phyloP scores from a whole-genome alignment of 1,140 invertebrate species.

The Tyrophagus putrescentiae region DNA sequence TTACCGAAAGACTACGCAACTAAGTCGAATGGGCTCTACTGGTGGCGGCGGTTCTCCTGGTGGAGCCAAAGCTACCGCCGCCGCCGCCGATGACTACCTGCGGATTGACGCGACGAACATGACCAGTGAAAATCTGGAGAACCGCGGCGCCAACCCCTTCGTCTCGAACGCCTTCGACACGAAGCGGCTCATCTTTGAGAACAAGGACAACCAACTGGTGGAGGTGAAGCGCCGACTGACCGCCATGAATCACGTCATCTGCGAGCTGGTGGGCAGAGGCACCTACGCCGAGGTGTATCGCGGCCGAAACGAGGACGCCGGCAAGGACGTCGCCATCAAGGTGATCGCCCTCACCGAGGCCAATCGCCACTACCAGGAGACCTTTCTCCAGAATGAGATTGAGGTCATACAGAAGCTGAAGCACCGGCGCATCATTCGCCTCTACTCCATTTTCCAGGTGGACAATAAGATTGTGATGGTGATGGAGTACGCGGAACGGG shows the following conservation, averaged over 20 bases:
- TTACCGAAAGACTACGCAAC: too few species aligned
- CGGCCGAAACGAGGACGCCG: neutral
- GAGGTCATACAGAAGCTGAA: neutral
- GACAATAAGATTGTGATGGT: constrained; percentile 9
- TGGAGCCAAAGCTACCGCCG: too few species aligned
- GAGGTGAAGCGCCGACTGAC: neutral
- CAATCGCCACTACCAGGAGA: neutral
- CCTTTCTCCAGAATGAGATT: neutral
- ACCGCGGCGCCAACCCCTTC: too few species aligned
- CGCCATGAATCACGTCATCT: neutral
- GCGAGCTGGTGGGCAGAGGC: neutral
- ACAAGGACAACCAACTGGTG: neutral
- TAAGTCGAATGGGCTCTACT: too few species aligned
- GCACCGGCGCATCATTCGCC: neutral
- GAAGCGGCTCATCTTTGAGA: too few species aligned
- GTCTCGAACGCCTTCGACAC: too few species aligned
- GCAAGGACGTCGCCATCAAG: neutral
- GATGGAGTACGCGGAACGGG: constrained; percentile 12
- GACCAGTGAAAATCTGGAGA: too few species aligned
- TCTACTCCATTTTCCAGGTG: constrained; percentile 12
- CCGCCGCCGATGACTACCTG: too few species aligned
- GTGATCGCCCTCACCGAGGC: neutral
- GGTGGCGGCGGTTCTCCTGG: too few species aligned
- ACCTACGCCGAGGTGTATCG: neutral
- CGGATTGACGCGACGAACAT: too few species aligned